Evolutionary conservation across 92 coral and sea anemone genomes (phyloP).

Genomic region (Ricordea florida): DNA sequence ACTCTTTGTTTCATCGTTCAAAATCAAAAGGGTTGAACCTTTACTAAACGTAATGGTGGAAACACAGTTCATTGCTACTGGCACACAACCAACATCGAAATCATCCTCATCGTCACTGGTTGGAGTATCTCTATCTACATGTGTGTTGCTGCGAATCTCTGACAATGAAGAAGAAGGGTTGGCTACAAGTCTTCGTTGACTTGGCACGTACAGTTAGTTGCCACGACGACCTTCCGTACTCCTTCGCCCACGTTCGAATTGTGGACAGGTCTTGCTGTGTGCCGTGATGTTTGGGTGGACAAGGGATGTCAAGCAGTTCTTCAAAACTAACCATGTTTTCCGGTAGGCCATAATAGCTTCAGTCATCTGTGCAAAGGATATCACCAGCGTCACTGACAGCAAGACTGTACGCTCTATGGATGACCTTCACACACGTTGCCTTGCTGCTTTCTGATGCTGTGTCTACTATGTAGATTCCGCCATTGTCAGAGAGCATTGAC

Average conservation of each 20-base stretch:
- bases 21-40: slow-evolving; percentile 30
- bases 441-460: neutral
- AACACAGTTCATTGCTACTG: neutral
- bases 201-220: slow-evolving; percentile 40
- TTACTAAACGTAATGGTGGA: slow-evolving; percentile 9
- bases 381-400: neutral
- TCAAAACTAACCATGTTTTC: too few relatives aligned
- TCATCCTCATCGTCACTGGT: slow-evolving; percentile 26
- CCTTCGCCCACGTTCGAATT: neutral
- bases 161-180: slow-evolving; percentile 13
- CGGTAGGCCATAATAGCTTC: slow-evolving; percentile 1
- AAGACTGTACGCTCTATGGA: slow-evolving; percentile 3
- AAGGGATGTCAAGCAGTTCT: slow-evolving; percentile 37
- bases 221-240: slow-evolving; percentile 2
- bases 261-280: neutral
- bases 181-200: slow-evolving; percentile 12
- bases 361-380: slow-evolving; percentile 14
- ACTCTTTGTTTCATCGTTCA: slow-evolving; percentile 7
- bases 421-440: slow-evolving; percentile 3
- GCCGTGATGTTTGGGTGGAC: slow-evolving; percentile 25
- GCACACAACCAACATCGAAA: neutral
- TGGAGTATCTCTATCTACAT: slow-evolving; percentile 1
- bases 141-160: slow-evolving; percentile 19
- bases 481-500: slow-evolving; percentile 6
- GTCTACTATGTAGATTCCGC: slow-evolving; percentile 19